A percentile compares a stretch with the other conserved stretches of the same genome.
These are phyloP conservation scores for Drosophila auraria DNA, from an alignment of 1,140 invertebrate genomes.

Conservation along the genomic window DNA sequence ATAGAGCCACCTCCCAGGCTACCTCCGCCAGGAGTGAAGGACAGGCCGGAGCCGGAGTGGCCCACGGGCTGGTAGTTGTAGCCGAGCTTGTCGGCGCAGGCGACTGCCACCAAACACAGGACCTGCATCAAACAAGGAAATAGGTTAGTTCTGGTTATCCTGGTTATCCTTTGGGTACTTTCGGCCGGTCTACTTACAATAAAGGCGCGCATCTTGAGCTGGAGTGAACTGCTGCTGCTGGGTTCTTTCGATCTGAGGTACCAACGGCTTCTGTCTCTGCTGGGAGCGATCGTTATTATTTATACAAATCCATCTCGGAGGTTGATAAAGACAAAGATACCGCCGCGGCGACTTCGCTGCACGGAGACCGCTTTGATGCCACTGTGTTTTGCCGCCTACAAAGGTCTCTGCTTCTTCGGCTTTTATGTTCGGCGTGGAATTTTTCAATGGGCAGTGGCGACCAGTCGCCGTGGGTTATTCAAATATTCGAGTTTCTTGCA, in stretches of 20 bases:
- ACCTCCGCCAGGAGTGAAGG: constrained; percentile 61
- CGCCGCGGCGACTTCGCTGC: constrained; percentile 58
- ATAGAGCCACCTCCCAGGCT: constrained; percentile 15
- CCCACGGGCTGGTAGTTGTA: constrained; percentile 79
- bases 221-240: constrained; percentile 29
- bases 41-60: constrained; percentile 62
- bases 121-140: constrained; percentile 28
- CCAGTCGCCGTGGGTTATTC: constrained; percentile 69
- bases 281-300: constrained; percentile 73
- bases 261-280: constrained; percentile 67
- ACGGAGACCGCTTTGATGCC: constrained; percentile 76
- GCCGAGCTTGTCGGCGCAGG: constrained; percentile 77
- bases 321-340: constrained; percentile 77
- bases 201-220: constrained; percentile 74
- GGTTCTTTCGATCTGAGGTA: constrained; percentile 66
- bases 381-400: constrained; percentile 80
- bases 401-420: constrained; percentile 64
- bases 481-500: constrained; percentile 76
- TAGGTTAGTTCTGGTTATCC: constrained; percentile 5
- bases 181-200: constrained; percentile 59
- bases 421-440: constrained; percentile 72
- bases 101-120: constrained; percentile 73
- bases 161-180: constrained; percentile 21
- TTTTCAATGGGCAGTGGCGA: constrained; percentile 62
- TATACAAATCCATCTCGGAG: constrained; percentile 81